Conservation (phyloP, 2,113 vertebrate genomes). For the Columbina picui region DNA sequence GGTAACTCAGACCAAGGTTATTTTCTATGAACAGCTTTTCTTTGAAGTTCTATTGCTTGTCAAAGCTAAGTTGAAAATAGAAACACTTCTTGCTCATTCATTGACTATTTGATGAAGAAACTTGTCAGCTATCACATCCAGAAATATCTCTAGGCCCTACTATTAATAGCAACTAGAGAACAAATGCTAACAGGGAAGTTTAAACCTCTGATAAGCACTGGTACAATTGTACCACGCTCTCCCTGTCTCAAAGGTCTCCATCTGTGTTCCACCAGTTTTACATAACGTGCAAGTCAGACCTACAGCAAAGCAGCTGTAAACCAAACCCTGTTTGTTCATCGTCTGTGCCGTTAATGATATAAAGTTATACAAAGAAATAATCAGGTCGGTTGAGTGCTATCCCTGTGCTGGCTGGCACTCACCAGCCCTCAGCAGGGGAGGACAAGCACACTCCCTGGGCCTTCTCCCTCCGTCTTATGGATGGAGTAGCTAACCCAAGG, state of each 20-base stretch:
- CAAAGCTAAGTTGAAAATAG: constrained; percentile 49
- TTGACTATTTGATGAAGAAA: constrained; percentile 62
- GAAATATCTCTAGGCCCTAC: constrained; percentile 19
- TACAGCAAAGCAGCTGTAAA: not conserved
- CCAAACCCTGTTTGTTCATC: not conserved
- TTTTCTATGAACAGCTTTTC: constrained; percentile 5
- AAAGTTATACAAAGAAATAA: not conserved
- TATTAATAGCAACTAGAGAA: constrained; percentile 51
- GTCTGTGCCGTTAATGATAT: not conserved
- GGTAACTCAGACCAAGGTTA: constrained; percentile 24
- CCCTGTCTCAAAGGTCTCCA: not conserved
- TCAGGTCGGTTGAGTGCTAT: not conserved
- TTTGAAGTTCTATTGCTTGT: constrained; percentile 47
- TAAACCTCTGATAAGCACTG: not conserved
- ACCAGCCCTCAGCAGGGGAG: not conserved
- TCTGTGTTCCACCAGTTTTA: not conserved
- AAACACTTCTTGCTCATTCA: constrained; percentile 58
- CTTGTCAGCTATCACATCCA: constrained; percentile 54
- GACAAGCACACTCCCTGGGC: not conserved
- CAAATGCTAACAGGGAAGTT: constrained; percentile 37
- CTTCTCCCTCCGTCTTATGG: not conserved
- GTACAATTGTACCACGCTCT: fast-evolving
- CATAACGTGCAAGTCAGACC: not conserved
- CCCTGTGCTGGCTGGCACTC: not conserved
- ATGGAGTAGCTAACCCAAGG: not conserved